A percentile compares a stretch with the other conserved stretches of the same genome.
These are phyloP conservation scores for Pampusana beccarii DNA, from an alignment of 2,113 vertebrate genomes.

Conservation along the genomic window DNA sequence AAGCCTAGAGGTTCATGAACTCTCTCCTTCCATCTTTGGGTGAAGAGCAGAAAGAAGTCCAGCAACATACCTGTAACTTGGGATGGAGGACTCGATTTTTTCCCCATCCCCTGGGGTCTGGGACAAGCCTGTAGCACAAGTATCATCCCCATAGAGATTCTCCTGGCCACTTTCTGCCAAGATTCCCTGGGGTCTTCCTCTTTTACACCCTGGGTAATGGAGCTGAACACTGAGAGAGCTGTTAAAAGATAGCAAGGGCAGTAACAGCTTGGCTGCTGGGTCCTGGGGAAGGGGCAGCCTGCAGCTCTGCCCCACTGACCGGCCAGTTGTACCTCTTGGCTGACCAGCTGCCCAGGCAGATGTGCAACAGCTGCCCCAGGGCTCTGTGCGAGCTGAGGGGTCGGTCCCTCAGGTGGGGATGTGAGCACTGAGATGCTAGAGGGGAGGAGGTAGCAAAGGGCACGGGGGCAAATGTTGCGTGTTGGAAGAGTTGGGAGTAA, in stretches of 20 bases:
- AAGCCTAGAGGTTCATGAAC: background rate
- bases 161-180: background rate
- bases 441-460: background rate
- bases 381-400: background rate
- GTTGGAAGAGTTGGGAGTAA: background rate
- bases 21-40: background rate
- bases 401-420: background rate
- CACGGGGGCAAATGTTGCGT: background rate
- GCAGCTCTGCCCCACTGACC: fast-evolving
- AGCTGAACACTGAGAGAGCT: background rate
- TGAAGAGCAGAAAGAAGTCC: background rate
- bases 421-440: background rate
- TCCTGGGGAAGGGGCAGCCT: background rate
- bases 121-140: background rate
- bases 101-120: background rate
- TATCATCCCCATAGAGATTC: background rate
- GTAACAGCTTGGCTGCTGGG: background rate
- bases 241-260: background rate
- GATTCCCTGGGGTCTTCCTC: background rate
- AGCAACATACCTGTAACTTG: background rate
- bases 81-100: background rate
- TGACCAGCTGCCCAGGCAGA: background rate
- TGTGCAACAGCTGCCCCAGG: background rate
- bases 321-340: background rate
- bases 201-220: fast-evolving